Base-by-base conservation (phyloP, 2,888 invertebrate genomes). In the Dioctria rufipes region DNA sequence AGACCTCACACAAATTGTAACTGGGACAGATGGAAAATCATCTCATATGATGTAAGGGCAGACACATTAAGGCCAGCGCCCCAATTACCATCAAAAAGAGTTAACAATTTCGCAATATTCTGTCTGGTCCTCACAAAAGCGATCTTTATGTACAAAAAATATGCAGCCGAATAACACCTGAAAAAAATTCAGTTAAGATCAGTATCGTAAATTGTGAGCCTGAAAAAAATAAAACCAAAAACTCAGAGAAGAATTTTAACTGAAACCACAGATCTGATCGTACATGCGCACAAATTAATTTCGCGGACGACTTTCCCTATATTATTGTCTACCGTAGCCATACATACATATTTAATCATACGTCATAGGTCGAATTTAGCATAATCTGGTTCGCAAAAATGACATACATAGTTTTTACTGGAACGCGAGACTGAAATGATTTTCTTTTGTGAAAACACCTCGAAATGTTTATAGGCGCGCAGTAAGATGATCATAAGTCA, bases 71-170 rank as follows among this genome's bases (percentile, higher is more conserved):
- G 58, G 73, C 51, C 58, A 73, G 73, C 25, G 25, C 60, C 73
- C 73, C 73, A 73, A 60, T 73, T 73, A 60, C 73, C 73, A 58
- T 60, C 58, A 39, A 13, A 67, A 73, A 69, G 58, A 73, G 58
- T 25, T 11, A 51, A 54, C 11, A 73, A 42, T 73, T 73, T 73
- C 73, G 73, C 13, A 73, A 73, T 25, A 9, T 13, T 2, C 4
- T 40, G 58, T 73, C 58, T 54, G 73, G 73, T 73, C 73, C 73
- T 73, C 73, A 42, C 60, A 73, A 37, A 49, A 63, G 37, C 54
- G 39, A 71, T 9, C 71, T 46, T 46, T 46, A 5, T 2, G 2
- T 5, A 8, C 46, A 46, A 46, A 46, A 8, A 5, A 25, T 25
- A 25, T 25, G 46, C 46, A 8, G 5, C 5, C 46, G 46, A 54